Evolutionary conservation across 1,140 invertebrate species (phyloP).

Genomic region (Choristoneura fumiferana): DNA sequence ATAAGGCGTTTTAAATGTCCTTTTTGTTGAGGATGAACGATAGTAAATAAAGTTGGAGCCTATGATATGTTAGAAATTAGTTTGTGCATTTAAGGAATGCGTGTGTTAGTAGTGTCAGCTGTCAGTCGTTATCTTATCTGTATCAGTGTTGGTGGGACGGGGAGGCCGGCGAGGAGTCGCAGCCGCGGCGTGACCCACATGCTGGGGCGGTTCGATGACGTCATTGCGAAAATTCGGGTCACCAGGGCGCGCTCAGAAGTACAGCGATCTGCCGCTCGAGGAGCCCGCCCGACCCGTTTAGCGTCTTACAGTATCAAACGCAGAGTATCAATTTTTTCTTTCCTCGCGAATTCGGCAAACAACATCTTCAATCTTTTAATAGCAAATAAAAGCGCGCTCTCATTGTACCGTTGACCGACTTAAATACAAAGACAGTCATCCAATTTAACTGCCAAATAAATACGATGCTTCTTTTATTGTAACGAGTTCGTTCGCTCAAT

Average conservation of each 20-base stretch:
- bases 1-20: not conserved
- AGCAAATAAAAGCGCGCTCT: slow-evolving; percentile 19
- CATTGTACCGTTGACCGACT: slow-evolving; percentile 5
- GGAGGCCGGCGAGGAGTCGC: slow-evolving; percentile 4
- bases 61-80: too few species aligned
- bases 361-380: slow-evolving; percentile 4
- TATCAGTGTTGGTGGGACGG: slow-evolving; percentile 2
- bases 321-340: not conserved
- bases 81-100: too few species aligned
- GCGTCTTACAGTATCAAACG: slow-evolving; percentile 5
- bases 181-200: slow-evolving; percentile 45
- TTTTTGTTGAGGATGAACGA: not conserved
- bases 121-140: slow-evolving; percentile 16
- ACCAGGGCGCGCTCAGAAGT: slow-evolving; percentile 49
- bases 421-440: not conserved
- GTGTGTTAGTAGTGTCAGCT: not conserved
- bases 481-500: not conserved
- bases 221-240: slow-evolving; percentile 66
- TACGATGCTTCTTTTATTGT: too few species aligned
- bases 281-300: slow-evolving; percentile 49
- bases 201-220: slow-evolving; percentile 59
- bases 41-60: too few species aligned
- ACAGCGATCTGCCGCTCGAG: slow-evolving; percentile 28
- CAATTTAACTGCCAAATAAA: not conserved
- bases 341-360: not conserved